These are phyloP conservation scores for Masticophis lateralis DNA, from an alignment of 2,797 vertebrate genomes.

Conservation along the genomic window DNA sequence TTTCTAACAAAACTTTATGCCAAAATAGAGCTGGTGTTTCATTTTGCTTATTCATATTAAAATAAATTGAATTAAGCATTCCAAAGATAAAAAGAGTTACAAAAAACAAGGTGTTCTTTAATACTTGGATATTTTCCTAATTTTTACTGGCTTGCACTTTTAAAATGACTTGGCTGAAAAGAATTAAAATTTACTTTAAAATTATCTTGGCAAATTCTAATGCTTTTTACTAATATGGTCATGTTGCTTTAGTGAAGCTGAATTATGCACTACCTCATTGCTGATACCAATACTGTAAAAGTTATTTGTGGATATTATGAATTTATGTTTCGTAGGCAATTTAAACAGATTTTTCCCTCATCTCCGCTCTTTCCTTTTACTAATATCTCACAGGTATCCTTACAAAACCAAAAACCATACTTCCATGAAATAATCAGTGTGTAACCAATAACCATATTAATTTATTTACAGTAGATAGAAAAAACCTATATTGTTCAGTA, in stretches of 20 bases:
- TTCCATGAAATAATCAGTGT: neutral
- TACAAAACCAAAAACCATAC: neutral
- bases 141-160: conserved; percentile 57
- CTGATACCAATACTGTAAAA: conserved; percentile 39
- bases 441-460: neutral
- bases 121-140: conserved; percentile 58
- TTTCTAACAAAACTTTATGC: conserved; percentile 40
- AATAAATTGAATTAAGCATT: conserved; percentile 51
- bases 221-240: conserved; percentile 55
- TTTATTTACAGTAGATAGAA: neutral
- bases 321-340: neutral
- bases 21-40: conserved; percentile 47
- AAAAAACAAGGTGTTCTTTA: conserved; percentile 60
- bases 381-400: neutral
- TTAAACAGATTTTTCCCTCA: neutral
- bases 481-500: too few species aligned
- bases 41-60: conserved; percentile 55
- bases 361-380: neutral
- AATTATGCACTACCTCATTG: conserved; percentile 25
- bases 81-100: conserved; percentile 57
- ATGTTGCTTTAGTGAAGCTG: conserved; percentile 52
- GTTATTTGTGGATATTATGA: conserved; percentile 27
- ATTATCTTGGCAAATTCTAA: conserved; percentile 49
- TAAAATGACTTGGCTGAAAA: conserved; percentile 51
- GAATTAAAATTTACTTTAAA: conserved; percentile 42